Percentiles rank a stretch among this genome's conserved stretches.
phyloP scores from a whole-genome alignment of 37 sponge, comb jelly and placozoan genomes.

The Hexactinellida sp. region DNA sequence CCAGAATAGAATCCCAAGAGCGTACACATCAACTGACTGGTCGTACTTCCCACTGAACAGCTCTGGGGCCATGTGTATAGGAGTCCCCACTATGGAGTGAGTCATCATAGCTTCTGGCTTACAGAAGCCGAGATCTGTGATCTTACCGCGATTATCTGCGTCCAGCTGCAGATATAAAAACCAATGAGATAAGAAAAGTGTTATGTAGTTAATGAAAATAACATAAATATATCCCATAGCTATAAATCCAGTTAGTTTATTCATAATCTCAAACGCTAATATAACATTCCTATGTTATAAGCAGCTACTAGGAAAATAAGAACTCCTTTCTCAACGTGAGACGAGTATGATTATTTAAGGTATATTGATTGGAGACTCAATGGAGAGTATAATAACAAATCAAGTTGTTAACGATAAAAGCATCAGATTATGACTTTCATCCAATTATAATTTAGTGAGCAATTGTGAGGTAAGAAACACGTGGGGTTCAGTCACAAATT shows the following conservation, averaged over 20 bases:
- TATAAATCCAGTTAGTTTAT: neutral
- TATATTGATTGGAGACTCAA: no score
- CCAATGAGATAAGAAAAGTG: neutral
- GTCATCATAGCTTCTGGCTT: conserved; percentile 99
- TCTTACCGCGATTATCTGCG: conserved; percentile 53
- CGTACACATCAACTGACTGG: conserved; percentile 85
- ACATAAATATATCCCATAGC: neutral
- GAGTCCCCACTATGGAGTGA: conserved; percentile 88
- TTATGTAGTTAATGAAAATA: neutral
- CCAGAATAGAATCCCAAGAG: conserved; percentile 98
- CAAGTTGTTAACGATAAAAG: no score
- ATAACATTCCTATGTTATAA: no score
- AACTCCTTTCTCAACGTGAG: no score
- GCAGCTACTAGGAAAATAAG: no score
- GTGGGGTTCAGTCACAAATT: no score
- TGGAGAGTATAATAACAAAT: no score
- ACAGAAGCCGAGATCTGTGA: conserved; percentile 97
- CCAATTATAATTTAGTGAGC: no score
- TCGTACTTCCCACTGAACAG: conserved; percentile 80
- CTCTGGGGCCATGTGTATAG: conserved; percentile 99
- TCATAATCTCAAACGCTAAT: no score
- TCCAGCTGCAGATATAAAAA: conserved; percentile 48
- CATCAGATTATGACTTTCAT: no score
- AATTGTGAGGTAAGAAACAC: no score
- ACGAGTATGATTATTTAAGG: no score